Percentiles rank a stretch among this genome's conserved stretches.
phyloP scores from a whole-genome alignment of 2,888 invertebrate genomes.

The Ypsolopha sequella region DNA sequence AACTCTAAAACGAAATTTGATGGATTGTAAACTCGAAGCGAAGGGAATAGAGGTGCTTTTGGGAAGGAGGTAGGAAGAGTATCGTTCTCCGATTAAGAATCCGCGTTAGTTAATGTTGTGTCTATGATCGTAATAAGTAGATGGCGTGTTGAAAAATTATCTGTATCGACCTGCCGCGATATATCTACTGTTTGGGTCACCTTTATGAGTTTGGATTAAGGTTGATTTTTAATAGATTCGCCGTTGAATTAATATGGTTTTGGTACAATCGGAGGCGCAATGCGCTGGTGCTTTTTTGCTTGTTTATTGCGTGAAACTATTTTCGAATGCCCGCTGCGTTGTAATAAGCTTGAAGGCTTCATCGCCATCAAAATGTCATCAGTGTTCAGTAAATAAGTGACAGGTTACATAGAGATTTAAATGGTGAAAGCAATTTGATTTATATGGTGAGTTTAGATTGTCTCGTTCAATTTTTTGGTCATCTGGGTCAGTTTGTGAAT shows the following conservation, averaged over 20 bases:
- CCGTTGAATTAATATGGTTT: neutral
- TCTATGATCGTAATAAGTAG: constrained; percentile 69
- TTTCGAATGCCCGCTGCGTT: constrained; percentile 50
- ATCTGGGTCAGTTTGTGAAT: neutral
- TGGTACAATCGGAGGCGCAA: constrained; percentile 56
- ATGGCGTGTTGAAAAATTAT: constrained; percentile 71
- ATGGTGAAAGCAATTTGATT: constrained; percentile 5
- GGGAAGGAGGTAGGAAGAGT: neutral
- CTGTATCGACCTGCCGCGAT: constrained; percentile 25
- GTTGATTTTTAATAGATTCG: neutral
- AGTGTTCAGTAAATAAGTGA: constrained; percentile 47
- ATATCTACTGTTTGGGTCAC: neutral
- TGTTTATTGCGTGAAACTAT: constrained; percentile 55
- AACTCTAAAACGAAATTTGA: no score
- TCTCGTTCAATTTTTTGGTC: no score
- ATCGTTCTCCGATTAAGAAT: constrained; percentile 29
- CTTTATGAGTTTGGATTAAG: neutral
- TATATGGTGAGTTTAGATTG: neutral
- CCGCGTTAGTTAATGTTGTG: constrained; percentile 60
- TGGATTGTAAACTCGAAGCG: no score
- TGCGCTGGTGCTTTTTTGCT: constrained; percentile 63
- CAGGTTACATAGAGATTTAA: constrained; percentile 18
- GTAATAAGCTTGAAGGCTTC: constrained; percentile 53
- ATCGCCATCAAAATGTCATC: constrained; percentile 64
- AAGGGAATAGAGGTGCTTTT: constrained; percentile 16